Base-by-base conservation (phyloP, 2,888 invertebrate genomes). In the Drosophila infuscata region DNA sequence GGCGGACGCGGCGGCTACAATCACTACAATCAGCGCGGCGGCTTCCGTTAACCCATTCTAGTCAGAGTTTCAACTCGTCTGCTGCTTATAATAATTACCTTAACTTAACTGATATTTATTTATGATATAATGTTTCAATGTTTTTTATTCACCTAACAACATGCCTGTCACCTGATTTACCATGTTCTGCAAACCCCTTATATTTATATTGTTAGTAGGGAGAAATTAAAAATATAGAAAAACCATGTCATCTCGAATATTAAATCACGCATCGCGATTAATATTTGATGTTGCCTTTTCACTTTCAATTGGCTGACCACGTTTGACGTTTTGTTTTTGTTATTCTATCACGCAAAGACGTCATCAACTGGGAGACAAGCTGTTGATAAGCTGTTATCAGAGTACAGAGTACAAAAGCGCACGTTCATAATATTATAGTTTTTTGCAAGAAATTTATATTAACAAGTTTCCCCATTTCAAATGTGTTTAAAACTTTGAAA, bases 171-270 rank as follows among this genome's bases (percentile, higher is more conserved):
- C 59, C 53, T 11, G 56, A 59, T 59, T 63, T 57, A 58, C 53
- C 57, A 49, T 54, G 41, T 52, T 58, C 38, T 60, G 38, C 35
- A 58, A 51, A 54, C 46, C 17, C 15, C 15, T 29, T 41, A 53
- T 41, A 46, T 11, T 8, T 5, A 38, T 59, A 52, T 66, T 83
- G 70, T 79, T 76, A 73, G 67, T 69, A 48, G 61, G 53, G 17
- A 25, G 41, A 63, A 70, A 83, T 85, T 68, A 68, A 69, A 72
- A 66, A 59, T 20, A 25, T 12, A 38, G 59, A 59, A 68, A 73
- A 74, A 70, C 58, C 77, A 57, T 80, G 88, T 75, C 84, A 89
- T 85, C 88, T 65, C 29, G 63, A 70, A 36, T 33, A 43, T 20
- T 52, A 62, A 71, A 70, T 79, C 66, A 82, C 54, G 64, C 64